These are phyloP conservation scores for Cygnus atratus DNA, from an alignment of 2,113 vertebrate species.

Conservation along the genomic window DNA sequence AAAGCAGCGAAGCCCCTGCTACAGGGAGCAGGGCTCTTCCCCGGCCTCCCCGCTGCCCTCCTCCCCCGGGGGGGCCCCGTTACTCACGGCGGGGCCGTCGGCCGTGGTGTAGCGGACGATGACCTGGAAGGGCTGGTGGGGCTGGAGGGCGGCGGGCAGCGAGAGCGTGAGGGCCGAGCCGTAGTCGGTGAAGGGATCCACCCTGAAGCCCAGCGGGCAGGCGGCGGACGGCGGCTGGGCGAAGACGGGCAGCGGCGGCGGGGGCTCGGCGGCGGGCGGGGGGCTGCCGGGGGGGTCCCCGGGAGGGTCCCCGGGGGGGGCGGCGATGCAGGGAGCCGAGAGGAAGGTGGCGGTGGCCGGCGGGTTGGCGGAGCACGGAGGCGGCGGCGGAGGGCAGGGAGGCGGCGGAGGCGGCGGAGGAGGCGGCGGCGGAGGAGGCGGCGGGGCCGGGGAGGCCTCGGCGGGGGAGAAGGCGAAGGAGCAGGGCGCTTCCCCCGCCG, in stretches of 20 bases:
- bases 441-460: slow-evolving; percentile 7
- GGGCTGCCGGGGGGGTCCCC: not conserved
- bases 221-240: slow-evolving; percentile 34
- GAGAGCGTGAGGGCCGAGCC: slow-evolving; percentile 88
- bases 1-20: too few relatives aligned
- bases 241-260: slow-evolving; percentile 5
- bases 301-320: not conserved
- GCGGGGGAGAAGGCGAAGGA: not conserved
- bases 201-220: slow-evolving; percentile 78
- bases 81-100: slow-evolving; percentile 92
- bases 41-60: too few relatives aligned
- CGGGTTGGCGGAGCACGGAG: too few relatives aligned
- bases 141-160: slow-evolving; percentile 77
- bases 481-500: not conserved
- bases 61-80: not conserved
- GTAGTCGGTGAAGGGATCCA: slow-evolving; percentile 92
- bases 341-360: too few relatives aligned
- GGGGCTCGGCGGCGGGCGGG: not conserved
- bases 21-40: too few relatives aligned
- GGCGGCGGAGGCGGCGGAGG: not conserved
- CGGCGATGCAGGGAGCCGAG: slow-evolving; percentile 58
- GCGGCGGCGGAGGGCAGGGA: too few relatives aligned
- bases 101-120: slow-evolving; percentile 88
- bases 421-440: slow-evolving; percentile 1
- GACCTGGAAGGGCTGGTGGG: slow-evolving; percentile 84